These are phyloP conservation scores for Silurus glanis DNA, from an alignment of 2,113 vertebrate species.

Conservation along the genomic window DNA sequence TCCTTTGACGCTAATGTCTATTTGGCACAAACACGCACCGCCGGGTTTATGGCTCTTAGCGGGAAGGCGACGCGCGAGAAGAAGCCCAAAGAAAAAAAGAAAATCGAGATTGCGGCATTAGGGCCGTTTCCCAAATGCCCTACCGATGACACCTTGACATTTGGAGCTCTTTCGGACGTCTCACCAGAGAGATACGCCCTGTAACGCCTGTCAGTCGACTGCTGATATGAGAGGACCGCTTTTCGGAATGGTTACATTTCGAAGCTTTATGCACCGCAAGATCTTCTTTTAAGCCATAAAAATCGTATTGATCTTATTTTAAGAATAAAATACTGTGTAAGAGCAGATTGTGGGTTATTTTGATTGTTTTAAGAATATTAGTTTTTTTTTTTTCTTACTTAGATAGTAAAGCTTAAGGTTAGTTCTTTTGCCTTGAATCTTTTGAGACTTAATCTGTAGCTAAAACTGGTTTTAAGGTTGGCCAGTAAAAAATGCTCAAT, in stretches of 20 bases:
- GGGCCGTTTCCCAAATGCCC: neutral
- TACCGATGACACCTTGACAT: slow-evolving; percentile 38
- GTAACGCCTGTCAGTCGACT: slow-evolving; percentile 26
- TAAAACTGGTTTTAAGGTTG: too few relatives aligned
- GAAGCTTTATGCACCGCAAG: neutral
- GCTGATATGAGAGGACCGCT: slow-evolving; percentile 9
- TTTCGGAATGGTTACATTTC: slow-evolving; percentile 16
- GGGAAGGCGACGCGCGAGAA: slow-evolving; percentile 59
- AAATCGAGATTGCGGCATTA: slow-evolving; percentile 35
- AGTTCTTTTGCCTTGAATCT: too few relatives aligned
- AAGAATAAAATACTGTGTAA: too few relatives aligned
- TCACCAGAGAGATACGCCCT: slow-evolving; percentile 22
- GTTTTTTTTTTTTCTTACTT: too few relatives aligned
- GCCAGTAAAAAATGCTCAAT: too few relatives aligned
- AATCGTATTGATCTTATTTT: too few relatives aligned
- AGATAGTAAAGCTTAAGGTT: too few relatives aligned
- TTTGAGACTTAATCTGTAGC: too few relatives aligned
- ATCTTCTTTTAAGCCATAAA: too few relatives aligned
- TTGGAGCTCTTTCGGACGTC: slow-evolving; percentile 25
- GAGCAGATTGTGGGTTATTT: too few relatives aligned
- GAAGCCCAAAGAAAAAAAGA: slow-evolving; percentile 35
- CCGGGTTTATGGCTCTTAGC: slow-evolving; percentile 65
- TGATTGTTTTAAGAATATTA: too few relatives aligned
- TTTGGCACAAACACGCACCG: slow-evolving; percentile 61
- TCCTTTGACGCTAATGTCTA: slow-evolving; percentile 70